Percentiles rank a stretch among this genome's conserved stretches.
These are phyloP conservation scores for Chiridota heheva DNA, from an alignment of 35 echinoderm and acorn worm genomes.

Conservation along the genomic window DNA sequence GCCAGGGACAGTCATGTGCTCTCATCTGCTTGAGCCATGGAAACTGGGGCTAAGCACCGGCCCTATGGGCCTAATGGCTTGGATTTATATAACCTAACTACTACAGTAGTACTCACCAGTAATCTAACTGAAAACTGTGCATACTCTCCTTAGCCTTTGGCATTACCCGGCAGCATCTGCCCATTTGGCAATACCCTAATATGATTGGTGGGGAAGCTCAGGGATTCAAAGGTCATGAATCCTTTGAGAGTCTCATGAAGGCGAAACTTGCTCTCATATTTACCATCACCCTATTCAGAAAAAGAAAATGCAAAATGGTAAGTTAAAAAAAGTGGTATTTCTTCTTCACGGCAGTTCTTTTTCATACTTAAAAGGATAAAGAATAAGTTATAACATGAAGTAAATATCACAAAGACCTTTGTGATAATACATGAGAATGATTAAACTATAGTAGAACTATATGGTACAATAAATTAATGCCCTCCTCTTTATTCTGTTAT, in stretches of 20 bases:
- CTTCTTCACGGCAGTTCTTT: not conserved
- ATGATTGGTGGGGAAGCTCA: not conserved
- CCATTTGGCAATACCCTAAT: not conserved
- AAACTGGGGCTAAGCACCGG: no score
- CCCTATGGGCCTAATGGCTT: no score
- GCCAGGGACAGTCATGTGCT: no score
- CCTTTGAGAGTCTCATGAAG: constrained; percentile 42
- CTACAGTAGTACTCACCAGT: constrained; percentile 36
- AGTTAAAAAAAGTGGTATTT: not conserved
- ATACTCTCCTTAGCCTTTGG: not conserved
- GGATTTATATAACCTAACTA: no score
- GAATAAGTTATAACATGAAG: not conserved
- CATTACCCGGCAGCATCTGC: not conserved
- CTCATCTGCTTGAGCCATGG: no score
- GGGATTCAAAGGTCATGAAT: constrained; percentile 42
- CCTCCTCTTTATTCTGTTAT: no score
- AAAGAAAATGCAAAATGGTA: not conserved
- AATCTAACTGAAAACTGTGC: constrained; percentile 31
- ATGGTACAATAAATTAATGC: not conserved
- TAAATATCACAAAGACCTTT: not conserved
- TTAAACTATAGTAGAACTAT: not conserved
- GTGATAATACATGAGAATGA: not conserved
- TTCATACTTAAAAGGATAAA: no score
- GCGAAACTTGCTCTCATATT: constrained; percentile 31
- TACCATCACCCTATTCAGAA: constrained; percentile 16